Percentiles rank a stretch among this genome's conserved stretches.
phyloP scores from a whole-genome alignment of 2,797 vertebrate genomes.

The Tapirus indicus region DNA sequence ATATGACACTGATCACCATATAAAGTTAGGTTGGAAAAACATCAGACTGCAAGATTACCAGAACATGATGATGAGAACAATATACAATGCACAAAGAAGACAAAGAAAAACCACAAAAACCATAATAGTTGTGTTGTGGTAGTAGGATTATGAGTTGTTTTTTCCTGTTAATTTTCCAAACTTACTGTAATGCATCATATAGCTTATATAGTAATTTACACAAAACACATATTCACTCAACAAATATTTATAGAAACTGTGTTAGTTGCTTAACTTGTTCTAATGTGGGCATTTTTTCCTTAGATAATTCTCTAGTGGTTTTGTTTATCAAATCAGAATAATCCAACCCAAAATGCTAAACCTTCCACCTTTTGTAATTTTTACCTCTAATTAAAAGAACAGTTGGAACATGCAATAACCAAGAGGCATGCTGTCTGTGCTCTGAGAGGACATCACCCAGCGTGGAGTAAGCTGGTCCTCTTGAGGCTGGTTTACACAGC shows the following conservation, averaged over 20 bases:
- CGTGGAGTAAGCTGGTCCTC: neutral
- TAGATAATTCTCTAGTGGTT: neutral
- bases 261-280: neutral
- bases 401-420: neutral
- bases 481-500: neutral
- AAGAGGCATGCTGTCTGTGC: no score
- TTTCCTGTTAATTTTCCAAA: neutral
- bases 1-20: neutral
- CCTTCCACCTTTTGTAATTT: neutral
- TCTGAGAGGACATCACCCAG: no score
- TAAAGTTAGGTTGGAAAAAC: neutral
- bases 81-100: neutral
- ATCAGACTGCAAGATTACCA: neutral
- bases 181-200: neutral
- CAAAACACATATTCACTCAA: neutral
- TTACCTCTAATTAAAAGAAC: no score
- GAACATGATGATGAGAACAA: neutral
- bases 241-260: neutral
- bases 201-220: neutral
- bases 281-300: neutral
- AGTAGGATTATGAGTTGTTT: neutral
- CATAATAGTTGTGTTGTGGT: neutral
- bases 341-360: neutral
- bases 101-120: neutral
- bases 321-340: neutral